Percentiles rank a stretch among this genome's conserved stretches.
Conservation (phyloP, 2,888 invertebrate genomes). For the Pseudanteris insignis region DNA sequence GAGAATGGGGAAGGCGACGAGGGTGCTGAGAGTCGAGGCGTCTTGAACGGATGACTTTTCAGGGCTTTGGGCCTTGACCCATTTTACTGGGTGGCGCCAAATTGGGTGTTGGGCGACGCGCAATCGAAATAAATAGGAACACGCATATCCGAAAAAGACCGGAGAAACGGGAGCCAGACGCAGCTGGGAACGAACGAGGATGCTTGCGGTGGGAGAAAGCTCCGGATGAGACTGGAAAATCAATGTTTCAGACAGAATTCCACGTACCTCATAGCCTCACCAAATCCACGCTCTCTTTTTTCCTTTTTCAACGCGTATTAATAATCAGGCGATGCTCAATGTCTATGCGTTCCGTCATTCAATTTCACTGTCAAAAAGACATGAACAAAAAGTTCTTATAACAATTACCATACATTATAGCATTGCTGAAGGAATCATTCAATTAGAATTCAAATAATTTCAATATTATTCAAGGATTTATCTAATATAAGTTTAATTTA, state of each 20-base stretch:
- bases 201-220: constrained; percentile 34
- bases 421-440: no score
- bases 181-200: constrained; percentile 32
- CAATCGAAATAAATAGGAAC: constrained; percentile 47
- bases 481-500: no score
- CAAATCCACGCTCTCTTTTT: background rate
- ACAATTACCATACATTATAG: no score
- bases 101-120: constrained; percentile 53
- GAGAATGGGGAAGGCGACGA: no score
- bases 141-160: constrained; percentile 38
- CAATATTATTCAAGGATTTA: no score
- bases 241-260: constrained; percentile 52
- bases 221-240: constrained; percentile 54
- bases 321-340: no score
- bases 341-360: no score
- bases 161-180: constrained; percentile 29
- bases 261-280: constrained; percentile 22
- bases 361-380: no score
- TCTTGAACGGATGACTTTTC: constrained; percentile 16
- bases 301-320: background rate
- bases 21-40: background rate
- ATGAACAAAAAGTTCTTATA: no score
- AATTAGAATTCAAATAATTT: no score
- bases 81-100: constrained; percentile 61
- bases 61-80: constrained; percentile 59